Conservation (phyloP, 1,140 invertebrate genomes). For the Delia radicum region DNA sequence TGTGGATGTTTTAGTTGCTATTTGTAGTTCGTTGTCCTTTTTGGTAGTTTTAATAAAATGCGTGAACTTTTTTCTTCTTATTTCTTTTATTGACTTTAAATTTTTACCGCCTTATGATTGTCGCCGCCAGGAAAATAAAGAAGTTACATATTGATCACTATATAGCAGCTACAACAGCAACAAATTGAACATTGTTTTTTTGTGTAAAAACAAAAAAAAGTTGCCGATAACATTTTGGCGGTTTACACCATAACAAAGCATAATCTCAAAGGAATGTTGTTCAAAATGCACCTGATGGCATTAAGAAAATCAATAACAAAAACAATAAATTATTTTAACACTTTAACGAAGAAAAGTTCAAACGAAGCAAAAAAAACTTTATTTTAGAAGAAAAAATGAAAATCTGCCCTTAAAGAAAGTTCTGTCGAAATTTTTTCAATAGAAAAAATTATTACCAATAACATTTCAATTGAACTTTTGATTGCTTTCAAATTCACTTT, state of each 20-base stretch:
- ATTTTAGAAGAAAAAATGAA: background rate
- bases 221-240: background rate
- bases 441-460: no score
- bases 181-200: background rate
- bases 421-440: no score
- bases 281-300: background rate
- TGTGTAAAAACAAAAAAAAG: background rate
- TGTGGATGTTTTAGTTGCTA: background rate
- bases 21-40: background rate
- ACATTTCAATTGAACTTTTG: no score
- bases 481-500: no score
- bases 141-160: background rate
- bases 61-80: background rate
- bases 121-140: background rate
- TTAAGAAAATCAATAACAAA: no score
- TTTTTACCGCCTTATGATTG: background rate
- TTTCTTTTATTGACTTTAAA: background rate
- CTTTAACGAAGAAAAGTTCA: background rate
- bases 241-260: background rate
- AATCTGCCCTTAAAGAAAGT: no score
- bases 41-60: background rate
- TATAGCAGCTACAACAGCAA: background rate
- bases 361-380: background rate
- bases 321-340: no score
- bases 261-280: background rate